These are phyloP conservation scores for Drosophila dunni DNA, from an alignment of 1,140 invertebrate genomes.

Conservation along the genomic window DNA sequence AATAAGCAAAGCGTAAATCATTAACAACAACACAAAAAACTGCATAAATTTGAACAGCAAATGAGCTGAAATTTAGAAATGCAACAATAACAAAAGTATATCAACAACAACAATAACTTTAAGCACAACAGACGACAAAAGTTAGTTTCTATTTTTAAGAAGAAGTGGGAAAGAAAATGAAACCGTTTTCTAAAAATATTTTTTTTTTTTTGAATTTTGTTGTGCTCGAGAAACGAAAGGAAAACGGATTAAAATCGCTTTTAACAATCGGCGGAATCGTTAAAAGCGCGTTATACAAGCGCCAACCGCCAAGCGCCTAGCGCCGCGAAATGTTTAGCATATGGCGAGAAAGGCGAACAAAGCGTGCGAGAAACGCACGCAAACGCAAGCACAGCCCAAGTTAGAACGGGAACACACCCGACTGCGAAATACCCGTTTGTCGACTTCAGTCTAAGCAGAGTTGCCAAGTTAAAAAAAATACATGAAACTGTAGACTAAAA, in stretches of 20 bases:
- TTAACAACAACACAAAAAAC: constrained; percentile 48
- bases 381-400: constrained; percentile 15
- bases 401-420: too few species aligned
- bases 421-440: too few species aligned
- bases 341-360: constrained; percentile 50
- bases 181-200: constrained; percentile 78
- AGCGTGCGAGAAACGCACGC: constrained; percentile 46
- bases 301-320: neutral
- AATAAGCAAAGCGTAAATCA: constrained; percentile 71
- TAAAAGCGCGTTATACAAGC: constrained; percentile 43
- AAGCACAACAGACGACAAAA: constrained; percentile 3
- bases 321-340: constrained; percentile 55
- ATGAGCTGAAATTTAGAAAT: constrained; percentile 35
- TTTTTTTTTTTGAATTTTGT: constrained; percentile 37
- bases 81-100: constrained; percentile 36
- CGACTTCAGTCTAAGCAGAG: too few species aligned
- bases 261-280: constrained; percentile 32
- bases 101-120: constrained; percentile 9
- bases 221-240: constrained; percentile 52
- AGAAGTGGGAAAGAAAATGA: constrained; percentile 54
- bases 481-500: too few species aligned
- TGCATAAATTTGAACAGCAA: constrained; percentile 60
- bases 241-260: constrained; percentile 55
- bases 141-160: constrained; percentile 53
- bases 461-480: too few species aligned